Conservation (phyloP, 2,113 vertebrate genomes). For the Petaurus breviceps region DNA sequence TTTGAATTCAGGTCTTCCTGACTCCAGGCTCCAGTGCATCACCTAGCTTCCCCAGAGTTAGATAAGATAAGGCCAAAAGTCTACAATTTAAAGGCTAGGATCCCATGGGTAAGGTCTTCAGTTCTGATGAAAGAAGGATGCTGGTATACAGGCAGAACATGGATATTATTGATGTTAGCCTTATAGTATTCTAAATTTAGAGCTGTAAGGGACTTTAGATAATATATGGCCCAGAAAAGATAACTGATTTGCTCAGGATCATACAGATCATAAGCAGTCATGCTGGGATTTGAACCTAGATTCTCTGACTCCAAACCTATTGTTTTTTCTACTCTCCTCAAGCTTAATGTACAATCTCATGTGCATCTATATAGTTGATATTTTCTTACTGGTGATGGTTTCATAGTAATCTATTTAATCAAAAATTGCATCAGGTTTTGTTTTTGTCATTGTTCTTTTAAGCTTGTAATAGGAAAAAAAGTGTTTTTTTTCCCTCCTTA, state of each 20-base stretch:
- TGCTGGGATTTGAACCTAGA: neutral
- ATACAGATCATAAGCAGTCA: neutral
- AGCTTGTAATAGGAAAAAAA: slow-evolving; percentile 59
- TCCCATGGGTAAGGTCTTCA: neutral
- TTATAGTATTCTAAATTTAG: neutral
- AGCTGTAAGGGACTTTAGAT: neutral
- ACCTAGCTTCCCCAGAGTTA: neutral
- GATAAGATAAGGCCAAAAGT: neutral
- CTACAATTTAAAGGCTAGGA: neutral
- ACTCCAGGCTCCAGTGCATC: fast-evolving
- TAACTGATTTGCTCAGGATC: neutral
- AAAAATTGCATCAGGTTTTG: neutral
- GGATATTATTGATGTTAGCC: neutral
- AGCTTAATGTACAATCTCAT: neutral
- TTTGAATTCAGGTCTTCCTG: no score
- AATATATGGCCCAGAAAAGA: neutral
- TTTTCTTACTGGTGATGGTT: neutral
- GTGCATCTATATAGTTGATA: neutral
- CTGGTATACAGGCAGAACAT: neutral
- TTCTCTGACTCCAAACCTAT: neutral
- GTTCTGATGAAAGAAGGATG: neutral
- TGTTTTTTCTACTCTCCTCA: neutral
- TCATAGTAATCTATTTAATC: neutral
- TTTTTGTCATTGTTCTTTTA: neutral
- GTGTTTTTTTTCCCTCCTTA: slow-evolving; percentile 59